Percentiles rank a stretch among this genome's conserved stretches.
These are phyloP conservation scores for Plestiodon gilberti DNA, from an alignment of 2,113 vertebrate species.

Conservation along the genomic window DNA sequence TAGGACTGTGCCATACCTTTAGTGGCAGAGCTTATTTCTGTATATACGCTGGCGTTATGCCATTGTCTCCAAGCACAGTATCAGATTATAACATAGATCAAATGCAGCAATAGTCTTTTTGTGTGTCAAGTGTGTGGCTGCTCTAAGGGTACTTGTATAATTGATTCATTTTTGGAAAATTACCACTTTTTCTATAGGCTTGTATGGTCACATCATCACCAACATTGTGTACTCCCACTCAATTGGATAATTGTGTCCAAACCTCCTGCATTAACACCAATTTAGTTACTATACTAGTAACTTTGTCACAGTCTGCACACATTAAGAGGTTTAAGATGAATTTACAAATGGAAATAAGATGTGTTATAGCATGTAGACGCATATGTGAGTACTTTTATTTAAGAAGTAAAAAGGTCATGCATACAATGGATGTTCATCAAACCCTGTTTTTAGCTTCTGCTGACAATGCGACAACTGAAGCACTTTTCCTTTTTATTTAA, in stretches of 20 bases:
- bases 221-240: neutral
- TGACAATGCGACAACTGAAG: slow-evolving; percentile 52
- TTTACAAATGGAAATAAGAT: slow-evolving; percentile 7
- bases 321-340: neutral
- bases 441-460: slow-evolving; percentile 62
- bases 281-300: neutral
- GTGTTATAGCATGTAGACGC: neutral
- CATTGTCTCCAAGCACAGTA: neutral
- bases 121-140: no score
- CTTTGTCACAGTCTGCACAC: neutral
- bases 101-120: no score
- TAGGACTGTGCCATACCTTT: neutral
- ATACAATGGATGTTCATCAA: slow-evolving; percentile 26
- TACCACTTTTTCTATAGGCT: neutral
- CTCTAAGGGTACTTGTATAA: neutral
- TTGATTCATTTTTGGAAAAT: neutral
- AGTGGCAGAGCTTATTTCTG: neutral
- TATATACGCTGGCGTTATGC: neutral
- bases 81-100: neutral
- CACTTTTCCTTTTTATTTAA: slow-evolving; percentile 60
- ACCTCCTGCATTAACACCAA: neutral
- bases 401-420: neutral
- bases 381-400: neutral
- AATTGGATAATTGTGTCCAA: neutral
- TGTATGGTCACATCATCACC: neutral